Base-by-base conservation (phyloP, 2,797 vertebrate species). In the Pseudocheirus occidentalis region DNA sequence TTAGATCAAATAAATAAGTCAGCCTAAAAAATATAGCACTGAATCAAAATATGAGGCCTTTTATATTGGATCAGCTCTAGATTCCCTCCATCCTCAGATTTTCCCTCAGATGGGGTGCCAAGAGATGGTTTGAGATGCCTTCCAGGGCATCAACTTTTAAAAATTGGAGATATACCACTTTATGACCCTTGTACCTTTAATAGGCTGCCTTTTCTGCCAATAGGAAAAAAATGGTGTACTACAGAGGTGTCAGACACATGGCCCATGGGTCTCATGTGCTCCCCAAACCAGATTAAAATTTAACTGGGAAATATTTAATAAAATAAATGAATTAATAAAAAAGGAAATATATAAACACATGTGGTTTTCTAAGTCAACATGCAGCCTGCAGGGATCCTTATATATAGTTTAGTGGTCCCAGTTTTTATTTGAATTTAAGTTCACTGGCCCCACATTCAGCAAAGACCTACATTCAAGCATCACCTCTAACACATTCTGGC, bases 21-120 rank as follows among this genome's bases (percentile, higher is more conserved):
- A n/a, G 62, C 62, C 62, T 66, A n/a, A 66, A 66, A 66, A 16
- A 21, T 58, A 21, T 2, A 73, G n/a, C 66, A 73, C 16, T 73
- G n/a, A 40, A 21, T 81, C 66, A 81, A 46, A 46, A 40, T 81
- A 40, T 81, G 21, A 81, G 0, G 1, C n/a, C 16, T 2, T 3
- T 96, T 16, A 92, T 2, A 52, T 18, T 29, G 31, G 12, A 58
- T 93, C 13, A 31, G 31, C 21, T 28, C 40, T 57, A 3, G 66
- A 12, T 62, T 90, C 55, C 40, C 14, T 92, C 90, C 56, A 56
- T 55, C 52, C 91, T 93, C 46, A 95, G 54, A 66, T 93, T 52
- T 46, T 18, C 50, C 56, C 18, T 46, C 18, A 24, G 31, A 9
- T 81, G 18, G 66, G n/a, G 66, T 1, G 21, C n/a, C 7, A 46